A percentile compares a stretch with the other conserved stretches of the same genome.
phyloP scores from a whole-genome alignment of 2,888 invertebrate species.

The Acleris laterana region DNA sequence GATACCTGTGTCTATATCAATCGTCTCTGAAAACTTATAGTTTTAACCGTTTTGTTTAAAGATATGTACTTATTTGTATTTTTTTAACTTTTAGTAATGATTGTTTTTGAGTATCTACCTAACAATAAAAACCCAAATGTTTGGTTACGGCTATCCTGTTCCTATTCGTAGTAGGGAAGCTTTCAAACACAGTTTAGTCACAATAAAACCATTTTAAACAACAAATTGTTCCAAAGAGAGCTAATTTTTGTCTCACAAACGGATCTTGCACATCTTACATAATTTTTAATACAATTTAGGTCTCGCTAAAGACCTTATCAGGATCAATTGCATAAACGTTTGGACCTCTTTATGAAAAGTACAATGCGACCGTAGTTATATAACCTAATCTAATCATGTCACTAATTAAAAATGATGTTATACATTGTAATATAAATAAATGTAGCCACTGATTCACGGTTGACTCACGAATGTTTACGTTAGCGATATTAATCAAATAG shows the following conservation, averaged over 20 bases:
- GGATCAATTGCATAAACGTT: constrained; percentile 10
- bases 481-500: constrained; percentile 14
- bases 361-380: constrained; percentile 16
- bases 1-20: no score
- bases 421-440: constrained; percentile 19
- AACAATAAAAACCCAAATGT: no score
- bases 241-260: background rate
- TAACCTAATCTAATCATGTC: constrained; percentile 20
- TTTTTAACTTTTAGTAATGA: no score
- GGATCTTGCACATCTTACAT: background rate
- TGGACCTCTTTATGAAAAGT: constrained; percentile 7
- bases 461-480: constrained; percentile 31
- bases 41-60: no score
- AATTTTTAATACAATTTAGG: constrained; percentile 3
- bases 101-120: no score
- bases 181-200: no score
- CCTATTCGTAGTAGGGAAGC: no score
- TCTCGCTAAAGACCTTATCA: constrained; percentile 9
- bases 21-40: no score
- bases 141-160: no score
- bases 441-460: constrained; percentile 21
- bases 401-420: constrained; percentile 12
- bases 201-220: no score
- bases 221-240: no score
- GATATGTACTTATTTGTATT: no score